These are phyloP conservation scores for Morinoia aosen DNA, from an alignment of 2,888 invertebrate species.

Conservation along the genomic window DNA sequence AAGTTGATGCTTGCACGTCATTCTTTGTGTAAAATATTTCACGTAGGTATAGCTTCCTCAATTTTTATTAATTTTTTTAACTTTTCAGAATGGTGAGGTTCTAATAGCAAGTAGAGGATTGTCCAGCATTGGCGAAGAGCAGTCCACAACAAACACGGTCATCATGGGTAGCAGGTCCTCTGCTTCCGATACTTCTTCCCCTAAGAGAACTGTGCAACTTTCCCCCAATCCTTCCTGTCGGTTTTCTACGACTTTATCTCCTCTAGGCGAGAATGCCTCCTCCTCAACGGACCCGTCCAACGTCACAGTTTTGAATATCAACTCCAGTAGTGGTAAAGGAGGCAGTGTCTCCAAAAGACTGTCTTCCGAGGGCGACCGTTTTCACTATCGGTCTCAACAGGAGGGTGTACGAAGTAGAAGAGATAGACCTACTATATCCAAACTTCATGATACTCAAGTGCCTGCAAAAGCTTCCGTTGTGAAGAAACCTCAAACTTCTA, in stretches of 20 bases:
- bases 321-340: background rate
- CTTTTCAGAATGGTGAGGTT: conserved; percentile 45
- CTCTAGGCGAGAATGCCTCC: background rate
- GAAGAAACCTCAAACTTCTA: conserved; percentile 10
- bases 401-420: background rate
- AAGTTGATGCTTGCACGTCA: background rate
- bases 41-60: background rate
- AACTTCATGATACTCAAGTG: conserved; percentile 29
- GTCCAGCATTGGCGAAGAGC: conserved; percentile 19
- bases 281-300: conserved; percentile 45
- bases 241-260: background rate
- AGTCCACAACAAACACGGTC: background rate
- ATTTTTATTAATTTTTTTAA: background rate
- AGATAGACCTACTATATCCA: background rate
- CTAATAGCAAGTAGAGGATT: background rate
- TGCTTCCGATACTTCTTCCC: background rate
- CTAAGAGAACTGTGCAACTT: background rate
- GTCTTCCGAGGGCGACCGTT: background rate
- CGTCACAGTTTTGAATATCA: conserved; percentile 41
- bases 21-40: background rate
- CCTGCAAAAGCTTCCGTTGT: conserved; percentile 28
- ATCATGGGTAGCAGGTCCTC: background rate
- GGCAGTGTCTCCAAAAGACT: background rate
- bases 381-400: background rate
- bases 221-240: background rate